phyloP scores from a whole-genome alignment of 1,140 invertebrate genomes.

The Chrysomallon squamiferum region DNA sequence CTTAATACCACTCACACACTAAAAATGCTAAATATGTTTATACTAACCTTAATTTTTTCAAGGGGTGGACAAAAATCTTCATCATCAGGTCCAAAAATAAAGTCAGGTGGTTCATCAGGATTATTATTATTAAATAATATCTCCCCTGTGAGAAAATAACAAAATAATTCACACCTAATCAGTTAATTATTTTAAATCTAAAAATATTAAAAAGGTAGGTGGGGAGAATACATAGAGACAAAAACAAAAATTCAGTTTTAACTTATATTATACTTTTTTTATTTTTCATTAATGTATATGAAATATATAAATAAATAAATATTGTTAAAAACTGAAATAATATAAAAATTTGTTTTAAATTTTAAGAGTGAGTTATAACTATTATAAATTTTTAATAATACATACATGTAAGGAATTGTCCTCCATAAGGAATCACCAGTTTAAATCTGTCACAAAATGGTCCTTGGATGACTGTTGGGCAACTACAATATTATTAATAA shows the following conservation, averaged over 20 bases:
- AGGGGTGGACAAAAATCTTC: constrained; percentile 47
- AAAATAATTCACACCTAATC: not conserved
- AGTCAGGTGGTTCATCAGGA: constrained; percentile 60
- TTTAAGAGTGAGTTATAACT: too few species aligned
- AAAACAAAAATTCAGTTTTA: not conserved
- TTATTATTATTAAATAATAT: constrained; percentile 55
- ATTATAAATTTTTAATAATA: too few species aligned
- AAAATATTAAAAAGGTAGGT: not conserved
- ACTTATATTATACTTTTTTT: not conserved
- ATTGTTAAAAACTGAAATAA: too few species aligned
- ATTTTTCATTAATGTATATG: too few species aligned
- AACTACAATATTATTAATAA: constrained; percentile 28
- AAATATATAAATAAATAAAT: too few species aligned
- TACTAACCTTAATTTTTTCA: constrained; percentile 36
- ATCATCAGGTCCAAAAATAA: constrained; percentile 58
- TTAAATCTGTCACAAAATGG: constrained; percentile 54
- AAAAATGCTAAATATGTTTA: too few species aligned
- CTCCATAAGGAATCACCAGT: constrained; percentile 55
- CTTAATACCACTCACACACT: too few species aligned
- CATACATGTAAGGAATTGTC: constrained; percentile 55
- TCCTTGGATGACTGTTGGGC: constrained; percentile 20
- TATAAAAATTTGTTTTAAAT: too few species aligned
- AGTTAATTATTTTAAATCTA: not conserved
- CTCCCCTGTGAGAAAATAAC: constrained; percentile 46
- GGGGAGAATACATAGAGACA: not conserved